These are phyloP conservation scores for Acanthopleura granulata DNA, from an alignment of 2,888 invertebrate genomes.

Conservation along the genomic window DNA sequence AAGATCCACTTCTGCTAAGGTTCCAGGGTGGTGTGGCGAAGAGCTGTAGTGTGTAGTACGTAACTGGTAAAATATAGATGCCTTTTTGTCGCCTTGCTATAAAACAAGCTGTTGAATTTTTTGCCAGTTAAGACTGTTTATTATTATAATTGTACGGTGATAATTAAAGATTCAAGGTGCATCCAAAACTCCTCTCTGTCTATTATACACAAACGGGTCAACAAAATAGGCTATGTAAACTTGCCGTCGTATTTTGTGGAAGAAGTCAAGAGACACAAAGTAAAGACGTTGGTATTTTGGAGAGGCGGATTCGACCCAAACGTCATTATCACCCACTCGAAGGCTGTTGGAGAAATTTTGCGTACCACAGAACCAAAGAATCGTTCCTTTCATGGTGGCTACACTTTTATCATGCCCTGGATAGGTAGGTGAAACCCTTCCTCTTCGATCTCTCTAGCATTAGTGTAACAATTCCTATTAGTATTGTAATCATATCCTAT, in stretches of 20 bases:
- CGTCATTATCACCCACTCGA: neutral
- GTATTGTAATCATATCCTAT: no score
- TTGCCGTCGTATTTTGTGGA: neutral
- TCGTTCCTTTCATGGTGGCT: neutral
- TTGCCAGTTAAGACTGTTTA: no score
- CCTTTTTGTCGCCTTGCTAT: no score
- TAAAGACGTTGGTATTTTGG: conserved; percentile 5
- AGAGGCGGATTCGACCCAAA: neutral
- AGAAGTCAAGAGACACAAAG: neutral
- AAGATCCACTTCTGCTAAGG: no score
- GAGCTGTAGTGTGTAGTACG: no score
- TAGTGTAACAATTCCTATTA: neutral
- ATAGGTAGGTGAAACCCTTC: neutral
- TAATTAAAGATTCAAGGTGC: no score
- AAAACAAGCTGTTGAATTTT: no score
- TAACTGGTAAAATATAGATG: no score
- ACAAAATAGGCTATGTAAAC: neutral
- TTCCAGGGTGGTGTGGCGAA: no score
- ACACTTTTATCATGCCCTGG: neutral
- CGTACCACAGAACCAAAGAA: neutral
- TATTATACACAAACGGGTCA: neutral
- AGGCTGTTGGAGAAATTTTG: conserved; percentile 3
- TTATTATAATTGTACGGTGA: no score
- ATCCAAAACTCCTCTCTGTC: neutral
- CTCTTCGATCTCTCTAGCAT: neutral